These are phyloP conservation scores for Caenorhabditis wallacei DNA, from an alignment of 2,888 invertebrate species.

Conservation along the genomic window DNA sequence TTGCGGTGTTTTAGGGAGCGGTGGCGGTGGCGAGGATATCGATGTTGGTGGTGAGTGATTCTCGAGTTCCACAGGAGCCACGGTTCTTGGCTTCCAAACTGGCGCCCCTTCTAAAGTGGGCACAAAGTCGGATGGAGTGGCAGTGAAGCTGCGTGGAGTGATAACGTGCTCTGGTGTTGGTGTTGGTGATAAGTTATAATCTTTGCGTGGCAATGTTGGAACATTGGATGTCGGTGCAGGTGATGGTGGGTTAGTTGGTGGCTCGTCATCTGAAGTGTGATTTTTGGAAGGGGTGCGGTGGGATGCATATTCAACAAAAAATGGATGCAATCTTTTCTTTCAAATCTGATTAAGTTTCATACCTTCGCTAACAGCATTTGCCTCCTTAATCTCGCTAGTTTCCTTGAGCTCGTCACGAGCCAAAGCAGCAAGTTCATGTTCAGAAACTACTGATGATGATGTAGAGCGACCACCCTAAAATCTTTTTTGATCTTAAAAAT, in stretches of 20 bases:
- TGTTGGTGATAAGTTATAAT: constrained; percentile 60
- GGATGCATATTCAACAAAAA: background rate
- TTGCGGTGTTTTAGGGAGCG: constrained; percentile 62
- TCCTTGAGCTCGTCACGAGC: constrained; percentile 62
- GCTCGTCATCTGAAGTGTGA: constrained; percentile 59
- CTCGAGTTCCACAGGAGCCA: background rate
- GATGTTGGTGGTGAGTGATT: background rate
- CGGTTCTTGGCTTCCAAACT: constrained; percentile 34
- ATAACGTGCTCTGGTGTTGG: constrained; percentile 47
- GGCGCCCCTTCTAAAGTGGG: constrained; percentile 44
- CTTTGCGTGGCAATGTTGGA: constrained; percentile 62
- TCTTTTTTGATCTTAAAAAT: background rate
- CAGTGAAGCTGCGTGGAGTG: constrained; percentile 26
- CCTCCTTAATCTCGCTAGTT: constrained; percentile 60
- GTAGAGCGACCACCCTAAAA: constrained; percentile 54
- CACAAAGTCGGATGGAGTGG: constrained; percentile 17
- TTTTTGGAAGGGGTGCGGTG: background rate
- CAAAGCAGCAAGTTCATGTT: constrained; percentile 54
- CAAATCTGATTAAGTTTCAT: background rate
- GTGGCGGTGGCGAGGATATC: constrained; percentile 57
- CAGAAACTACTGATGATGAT: constrained; percentile 59
- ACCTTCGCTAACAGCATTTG: constrained; percentile 61
- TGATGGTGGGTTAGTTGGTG: constrained; percentile 63
- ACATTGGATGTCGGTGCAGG: constrained; percentile 30
- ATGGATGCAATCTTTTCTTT: no score